These are phyloP conservation scores for Crambe crambe DNA, from an alignment of 37 sponge, comb jelly and placozoan genomes.

Conservation along the genomic window DNA sequence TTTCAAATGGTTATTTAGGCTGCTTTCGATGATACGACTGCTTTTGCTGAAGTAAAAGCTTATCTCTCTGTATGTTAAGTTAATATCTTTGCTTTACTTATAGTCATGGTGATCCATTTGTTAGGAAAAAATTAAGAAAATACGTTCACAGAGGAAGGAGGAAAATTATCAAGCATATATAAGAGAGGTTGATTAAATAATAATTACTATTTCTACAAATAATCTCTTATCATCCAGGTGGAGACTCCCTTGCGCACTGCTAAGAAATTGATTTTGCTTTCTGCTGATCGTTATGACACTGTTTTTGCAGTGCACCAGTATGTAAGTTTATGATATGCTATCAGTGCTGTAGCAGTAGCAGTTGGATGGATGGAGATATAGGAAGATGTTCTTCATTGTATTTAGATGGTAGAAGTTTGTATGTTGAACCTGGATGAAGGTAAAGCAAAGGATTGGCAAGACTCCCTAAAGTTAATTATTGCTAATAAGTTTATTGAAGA, in stretches of 20 bases:
- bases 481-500: slow-evolving; percentile 51
- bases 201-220: neutral
- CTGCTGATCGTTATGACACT: slow-evolving; percentile 83
- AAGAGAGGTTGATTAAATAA: slow-evolving; percentile 52
- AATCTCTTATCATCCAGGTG: slow-evolving; percentile 33
- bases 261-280: slow-evolving; percentile 64
- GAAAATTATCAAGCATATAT: slow-evolving; percentile 86
- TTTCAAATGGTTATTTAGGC: slow-evolving; percentile 1
- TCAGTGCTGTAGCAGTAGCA: neutral
- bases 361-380: neutral
- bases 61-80: slow-evolving; percentile 31
- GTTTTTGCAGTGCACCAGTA: slow-evolving; percentile 52
- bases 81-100: too few relatives aligned
- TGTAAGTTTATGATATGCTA: slow-evolving; percentile 58
- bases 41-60: slow-evolving; percentile 30
- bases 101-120: neutral
- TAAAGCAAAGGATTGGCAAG: slow-evolving; percentile 65
- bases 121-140: slow-evolving; percentile 33
- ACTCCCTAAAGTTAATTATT: slow-evolving; percentile 54
- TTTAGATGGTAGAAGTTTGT: slow-evolving; percentile 78
- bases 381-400: neutral
- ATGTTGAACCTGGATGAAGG: slow-evolving; percentile 79
- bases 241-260: slow-evolving; percentile 77
- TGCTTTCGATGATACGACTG: slow-evolving; percentile 48
- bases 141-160: slow-evolving; percentile 55